These are phyloP conservation scores for Andrena minutula DNA, from an alignment of 2,888 invertebrate species.

Conservation along the genomic window DNA sequence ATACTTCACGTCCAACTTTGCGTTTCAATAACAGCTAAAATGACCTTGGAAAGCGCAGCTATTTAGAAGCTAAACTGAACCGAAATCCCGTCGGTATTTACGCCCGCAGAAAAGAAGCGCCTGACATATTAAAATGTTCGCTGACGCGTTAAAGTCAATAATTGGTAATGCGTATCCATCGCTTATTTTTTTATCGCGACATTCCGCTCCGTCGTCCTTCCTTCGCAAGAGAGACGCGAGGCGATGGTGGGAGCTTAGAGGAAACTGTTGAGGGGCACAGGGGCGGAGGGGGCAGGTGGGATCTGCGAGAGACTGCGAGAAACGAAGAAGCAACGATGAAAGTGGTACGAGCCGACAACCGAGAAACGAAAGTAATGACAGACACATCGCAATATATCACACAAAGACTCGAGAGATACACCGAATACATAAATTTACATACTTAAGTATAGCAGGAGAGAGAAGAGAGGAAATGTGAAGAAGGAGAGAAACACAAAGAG, in stretches of 20 bases:
- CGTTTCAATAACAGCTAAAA: not conserved
- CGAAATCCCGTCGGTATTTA: not conserved
- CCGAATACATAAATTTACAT: slow-evolving; percentile 66
- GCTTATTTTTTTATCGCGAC: slow-evolving; percentile 59
- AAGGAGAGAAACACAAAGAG: not conserved
- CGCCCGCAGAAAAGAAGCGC: slow-evolving; percentile 21
- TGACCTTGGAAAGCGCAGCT: not conserved
- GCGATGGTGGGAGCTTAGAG: not conserved
- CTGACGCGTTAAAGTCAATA: slow-evolving; percentile 40
- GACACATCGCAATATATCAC: slow-evolving; percentile 68
- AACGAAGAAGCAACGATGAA: slow-evolving; percentile 39
- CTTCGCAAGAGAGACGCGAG: slow-evolving; percentile 24
- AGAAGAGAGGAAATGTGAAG: slow-evolving; percentile 21
- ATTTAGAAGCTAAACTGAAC: not conserved
- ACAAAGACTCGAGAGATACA: slow-evolving; percentile 72
- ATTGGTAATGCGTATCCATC: slow-evolving; percentile 45
- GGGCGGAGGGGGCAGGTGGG: not conserved
- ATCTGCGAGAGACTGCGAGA: slow-evolving; percentile 9
- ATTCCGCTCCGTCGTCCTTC: slow-evolving; percentile 32
- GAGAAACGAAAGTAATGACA: slow-evolving; percentile 65
- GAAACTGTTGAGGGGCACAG: not conserved
- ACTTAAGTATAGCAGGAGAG: slow-evolving; percentile 46
- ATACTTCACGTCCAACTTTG: too few relatives aligned
- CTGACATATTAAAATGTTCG: slow-evolving; percentile 11
- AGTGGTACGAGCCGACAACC: slow-evolving; percentile 24